Percentiles rank a stretch among this genome's conserved stretches.
Conservation (phyloP, 2,113 vertebrate genomes). For the Psophia crepitans region DNA sequence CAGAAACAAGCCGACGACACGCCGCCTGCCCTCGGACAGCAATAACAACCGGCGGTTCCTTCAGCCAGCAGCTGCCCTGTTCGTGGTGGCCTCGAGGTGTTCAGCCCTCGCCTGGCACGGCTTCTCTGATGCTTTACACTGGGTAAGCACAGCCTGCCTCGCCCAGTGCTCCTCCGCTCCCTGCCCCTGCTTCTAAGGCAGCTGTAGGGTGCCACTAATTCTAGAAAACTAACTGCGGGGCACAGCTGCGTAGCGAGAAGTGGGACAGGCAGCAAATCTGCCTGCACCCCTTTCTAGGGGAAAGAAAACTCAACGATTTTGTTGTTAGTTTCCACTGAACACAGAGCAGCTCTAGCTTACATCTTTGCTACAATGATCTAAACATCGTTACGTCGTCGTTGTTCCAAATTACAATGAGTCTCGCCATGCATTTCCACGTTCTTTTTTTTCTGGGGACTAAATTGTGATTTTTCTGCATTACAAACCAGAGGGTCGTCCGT, state of each 20-base stretch:
- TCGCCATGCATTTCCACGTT: background rate
- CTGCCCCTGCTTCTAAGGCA: background rate
- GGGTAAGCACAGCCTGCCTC: background rate
- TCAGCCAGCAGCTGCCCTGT: background rate
- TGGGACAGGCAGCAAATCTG: background rate
- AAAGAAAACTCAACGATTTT: background rate
- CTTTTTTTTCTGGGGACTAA: background rate
- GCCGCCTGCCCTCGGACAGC: background rate
- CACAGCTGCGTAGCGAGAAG: background rate
- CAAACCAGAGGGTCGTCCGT: background rate
- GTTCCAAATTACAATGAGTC: background rate
- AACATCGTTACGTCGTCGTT: background rate
- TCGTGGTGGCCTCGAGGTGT: background rate
- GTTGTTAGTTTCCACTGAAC: too few species aligned
- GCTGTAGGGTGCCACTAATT: background rate
- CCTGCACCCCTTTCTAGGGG: background rate
- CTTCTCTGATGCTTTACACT: background rate
- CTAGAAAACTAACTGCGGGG: background rate
- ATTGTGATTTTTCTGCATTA: background rate
- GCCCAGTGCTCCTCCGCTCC: background rate
- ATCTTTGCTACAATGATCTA: background rate
- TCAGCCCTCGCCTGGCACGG: background rate
- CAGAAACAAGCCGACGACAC: accelerated
- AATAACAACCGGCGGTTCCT: accelerated
- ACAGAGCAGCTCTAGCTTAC: background rate